Conservation (phyloP, 2,888 invertebrate genomes). For the Leucophora obtusa region DNA sequence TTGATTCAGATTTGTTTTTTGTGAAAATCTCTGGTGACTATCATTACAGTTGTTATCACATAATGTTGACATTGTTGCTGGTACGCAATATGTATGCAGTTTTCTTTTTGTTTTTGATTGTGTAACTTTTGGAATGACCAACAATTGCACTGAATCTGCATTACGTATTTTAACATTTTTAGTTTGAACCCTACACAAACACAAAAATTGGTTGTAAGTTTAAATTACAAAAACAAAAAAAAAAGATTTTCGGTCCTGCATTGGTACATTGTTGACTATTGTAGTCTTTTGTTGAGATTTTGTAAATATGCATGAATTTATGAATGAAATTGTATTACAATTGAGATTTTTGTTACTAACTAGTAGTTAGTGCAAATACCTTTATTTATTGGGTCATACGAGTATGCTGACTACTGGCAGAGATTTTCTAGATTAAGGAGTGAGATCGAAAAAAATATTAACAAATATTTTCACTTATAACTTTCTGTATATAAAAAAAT, state of each 20-base stretch:
- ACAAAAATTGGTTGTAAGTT: conserved; percentile 29
- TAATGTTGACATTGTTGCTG: conserved; percentile 54
- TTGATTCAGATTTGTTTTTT: not conserved
- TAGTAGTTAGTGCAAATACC: not conserved
- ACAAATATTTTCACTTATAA: no score
- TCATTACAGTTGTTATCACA: conserved; percentile 61
- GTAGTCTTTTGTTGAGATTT: not conserved
- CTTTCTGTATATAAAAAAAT: no score
- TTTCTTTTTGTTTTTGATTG: conserved; percentile 8
- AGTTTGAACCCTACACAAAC: conserved; percentile 27
- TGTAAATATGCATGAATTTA: not conserved
- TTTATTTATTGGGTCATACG: not conserved
- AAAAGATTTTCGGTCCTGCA: conserved; percentile 10
- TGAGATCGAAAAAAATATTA: no score
- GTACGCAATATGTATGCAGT: conserved; percentile 55
- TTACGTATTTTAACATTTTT: conserved; percentile 18
- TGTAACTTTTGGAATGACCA: conserved; percentile 40
- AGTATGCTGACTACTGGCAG: no score
- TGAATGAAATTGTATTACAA: not conserved
- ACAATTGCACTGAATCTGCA: conserved; percentile 10
- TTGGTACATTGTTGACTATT: not conserved
- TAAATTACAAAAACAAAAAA: conserved; percentile 42
- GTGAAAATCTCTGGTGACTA: conserved; percentile 58
- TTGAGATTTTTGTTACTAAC: not conserved
- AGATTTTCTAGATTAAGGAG: no score